Percentiles rank a stretch among this genome's conserved stretches.
These are phyloP conservation scores for Calvadosia cruxmelitensis DNA, from an alignment of 30 jellyfish, hydroid and myxozoan genomes.

Conservation along the genomic window DNA sequence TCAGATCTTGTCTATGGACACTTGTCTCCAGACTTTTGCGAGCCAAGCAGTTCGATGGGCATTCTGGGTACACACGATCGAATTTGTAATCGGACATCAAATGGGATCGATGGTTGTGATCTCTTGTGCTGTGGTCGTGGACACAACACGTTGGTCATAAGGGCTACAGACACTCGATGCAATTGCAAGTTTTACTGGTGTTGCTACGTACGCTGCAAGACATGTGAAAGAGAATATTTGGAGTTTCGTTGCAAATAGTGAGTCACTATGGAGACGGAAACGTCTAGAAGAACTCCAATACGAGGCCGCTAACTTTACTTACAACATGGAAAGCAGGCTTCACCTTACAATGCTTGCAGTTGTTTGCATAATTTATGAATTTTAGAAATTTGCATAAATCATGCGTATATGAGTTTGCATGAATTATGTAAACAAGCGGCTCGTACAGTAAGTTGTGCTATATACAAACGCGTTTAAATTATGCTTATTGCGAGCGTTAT, in stretches of 20 bases:
- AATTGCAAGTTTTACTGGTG: conserved; percentile 63
- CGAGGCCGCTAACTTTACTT: too few species aligned
- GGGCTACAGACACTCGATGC: conserved; percentile 29
- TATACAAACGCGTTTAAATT: too few species aligned
- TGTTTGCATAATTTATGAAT: too few species aligned
- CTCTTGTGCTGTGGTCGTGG: conserved; percentile 73
- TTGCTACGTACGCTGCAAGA: conserved; percentile 41
- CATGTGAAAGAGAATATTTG: conserved; percentile 32
- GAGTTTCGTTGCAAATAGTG: conserved; percentile 46
- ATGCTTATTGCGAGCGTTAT: too few species aligned
- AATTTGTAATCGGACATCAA: conserved; percentile 42
- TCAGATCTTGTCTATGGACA: conserved; percentile 43
- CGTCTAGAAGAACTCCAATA: too few species aligned
- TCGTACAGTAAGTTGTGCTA: too few species aligned
- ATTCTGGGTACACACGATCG: conserved; percentile 61
- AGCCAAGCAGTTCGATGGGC: conserved; percentile 48
- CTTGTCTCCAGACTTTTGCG: conserved; percentile 75
- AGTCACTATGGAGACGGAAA: too few species aligned
- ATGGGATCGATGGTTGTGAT: conserved; percentile 36
- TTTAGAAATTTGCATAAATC: too few species aligned
- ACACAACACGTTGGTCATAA: conserved; percentile 37
- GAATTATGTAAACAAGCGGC: too few species aligned
- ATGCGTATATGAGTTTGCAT: too few species aligned
- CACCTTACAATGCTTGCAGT: too few species aligned
- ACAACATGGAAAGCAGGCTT: too few species aligned